phyloP scores from a whole-genome alignment of 2,797 vertebrate genomes.

The Betta splendens region DNA sequence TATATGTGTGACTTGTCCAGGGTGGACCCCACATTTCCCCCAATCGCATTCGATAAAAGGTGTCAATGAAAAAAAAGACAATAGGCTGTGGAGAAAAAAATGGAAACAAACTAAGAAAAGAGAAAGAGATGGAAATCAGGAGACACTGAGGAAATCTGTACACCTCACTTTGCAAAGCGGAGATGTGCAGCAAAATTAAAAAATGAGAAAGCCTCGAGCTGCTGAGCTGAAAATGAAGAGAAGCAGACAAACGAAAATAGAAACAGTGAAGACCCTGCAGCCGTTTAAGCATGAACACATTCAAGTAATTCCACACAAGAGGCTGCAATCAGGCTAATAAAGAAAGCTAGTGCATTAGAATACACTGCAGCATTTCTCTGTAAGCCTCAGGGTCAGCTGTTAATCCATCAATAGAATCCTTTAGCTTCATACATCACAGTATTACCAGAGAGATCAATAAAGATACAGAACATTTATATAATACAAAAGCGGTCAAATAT shows the following conservation, averaged over 20 bases:
- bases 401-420: too few species aligned
- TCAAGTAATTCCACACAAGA: neutral
- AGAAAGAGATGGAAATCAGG: slow-evolving; percentile 5
- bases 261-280: slow-evolving; percentile 2
- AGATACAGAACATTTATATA: too few species aligned
- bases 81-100: too few species aligned
- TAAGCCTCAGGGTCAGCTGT: too few species aligned
- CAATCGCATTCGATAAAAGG: too few species aligned
- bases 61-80: too few species aligned
- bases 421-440: too few species aligned
- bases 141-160: slow-evolving; percentile 22
- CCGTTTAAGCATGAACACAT: neutral
- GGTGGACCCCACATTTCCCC: too few species aligned
- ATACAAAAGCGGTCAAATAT: neutral
- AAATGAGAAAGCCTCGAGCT: neutral
- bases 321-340: neutral
- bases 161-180: slow-evolving; percentile 5
- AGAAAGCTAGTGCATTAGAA: too few species aligned
- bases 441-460: too few species aligned
- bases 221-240: neutral
- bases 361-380: too few species aligned
- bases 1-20: too few species aligned
- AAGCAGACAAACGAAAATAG: neutral
- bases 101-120: neutral
- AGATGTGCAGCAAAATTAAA: slow-evolving; percentile 4